Evolutionary conservation across 1,140 invertebrate genomes (phyloP).

Genomic region (Scaptomyza graminum): DNA sequence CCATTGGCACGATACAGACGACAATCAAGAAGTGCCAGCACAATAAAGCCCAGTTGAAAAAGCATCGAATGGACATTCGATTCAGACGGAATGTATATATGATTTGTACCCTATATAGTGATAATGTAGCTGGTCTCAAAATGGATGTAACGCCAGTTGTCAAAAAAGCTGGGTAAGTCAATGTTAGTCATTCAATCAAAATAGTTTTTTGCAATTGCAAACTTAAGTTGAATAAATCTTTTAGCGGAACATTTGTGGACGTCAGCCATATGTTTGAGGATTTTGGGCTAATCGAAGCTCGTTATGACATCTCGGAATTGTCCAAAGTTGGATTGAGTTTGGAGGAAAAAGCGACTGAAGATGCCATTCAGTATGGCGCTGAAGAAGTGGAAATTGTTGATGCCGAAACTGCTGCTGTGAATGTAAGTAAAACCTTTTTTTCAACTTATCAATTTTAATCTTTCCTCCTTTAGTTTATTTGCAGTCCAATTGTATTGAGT

Average conservation of each 20-base stretch:
- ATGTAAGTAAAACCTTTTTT: conserved; percentile 65
- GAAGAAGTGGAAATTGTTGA: conserved; percentile 86
- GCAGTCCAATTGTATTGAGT: conserved; percentile 45
- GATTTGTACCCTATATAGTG: conserved; percentile 70
- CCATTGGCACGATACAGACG: conserved; percentile 85
- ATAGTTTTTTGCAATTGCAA: conserved; percentile 4
- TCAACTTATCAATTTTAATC: too few relatives aligned
- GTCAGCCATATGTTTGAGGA: conserved; percentile 84
- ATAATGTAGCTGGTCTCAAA: conserved; percentile 73
- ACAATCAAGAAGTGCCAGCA: conserved; percentile 84
- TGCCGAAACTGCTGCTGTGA: conserved; percentile 73
- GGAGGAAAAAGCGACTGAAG: conserved; percentile 86
- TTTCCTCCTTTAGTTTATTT: conserved; percentile 47
- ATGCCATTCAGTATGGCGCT: conserved; percentile 87
- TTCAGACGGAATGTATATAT: conserved; percentile 71
- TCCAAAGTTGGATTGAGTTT: conserved; percentile 51
- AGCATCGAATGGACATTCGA: conserved; percentile 82
- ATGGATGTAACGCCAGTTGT: conserved; percentile 82
- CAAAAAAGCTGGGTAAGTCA: conserved; percentile 84
- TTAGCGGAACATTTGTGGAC: conserved; percentile 57
- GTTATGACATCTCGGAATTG: conserved; percentile 55
- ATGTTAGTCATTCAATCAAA: not conserved
- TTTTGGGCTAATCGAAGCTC: conserved; percentile 85
- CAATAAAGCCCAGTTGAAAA: conserved; percentile 65
- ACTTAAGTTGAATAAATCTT: conserved; percentile 28